These are phyloP conservation scores for Cochlearius cochlearius DNA, from an alignment of 2,113 vertebrate species.

Conservation along the genomic window DNA sequence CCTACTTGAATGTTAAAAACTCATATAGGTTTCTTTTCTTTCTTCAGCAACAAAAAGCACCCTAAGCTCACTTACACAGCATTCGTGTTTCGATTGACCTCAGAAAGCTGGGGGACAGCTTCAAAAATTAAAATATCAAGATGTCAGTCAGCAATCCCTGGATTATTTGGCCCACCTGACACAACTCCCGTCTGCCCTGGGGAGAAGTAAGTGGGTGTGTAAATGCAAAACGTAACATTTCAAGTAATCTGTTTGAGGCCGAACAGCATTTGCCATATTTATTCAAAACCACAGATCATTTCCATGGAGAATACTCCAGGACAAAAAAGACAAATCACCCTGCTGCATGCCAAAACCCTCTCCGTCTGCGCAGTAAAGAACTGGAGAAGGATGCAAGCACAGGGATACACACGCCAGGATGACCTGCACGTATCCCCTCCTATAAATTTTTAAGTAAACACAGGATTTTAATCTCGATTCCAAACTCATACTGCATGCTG, in stretches of 20 bases:
- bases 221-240: background rate
- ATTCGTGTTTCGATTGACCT: background rate
- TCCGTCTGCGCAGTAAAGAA: background rate
- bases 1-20: background rate
- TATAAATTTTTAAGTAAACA: background rate
- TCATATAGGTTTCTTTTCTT: background rate
- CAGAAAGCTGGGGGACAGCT: background rate
- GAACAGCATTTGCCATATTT: constrained; percentile 4
- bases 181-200: background rate
- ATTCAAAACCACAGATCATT: background rate
- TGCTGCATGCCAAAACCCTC: background rate
- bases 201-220: background rate
- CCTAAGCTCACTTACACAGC: background rate
- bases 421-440: background rate
- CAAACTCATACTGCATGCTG: background rate
- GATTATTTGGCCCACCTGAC: background rate
- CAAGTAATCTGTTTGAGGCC: background rate
- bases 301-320: background rate
- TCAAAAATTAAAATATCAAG: background rate
- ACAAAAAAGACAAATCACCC: constrained; percentile 1
- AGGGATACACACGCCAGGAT: background rate
- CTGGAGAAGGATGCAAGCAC: background rate
- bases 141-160: background rate
- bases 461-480: background rate
- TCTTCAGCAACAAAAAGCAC: background rate